Percentiles rank a stretch among this genome's conserved stretches.
phyloP scores from a whole-genome alignment of 2,888 invertebrate species.

The Rugalucina vietnamica region DNA sequence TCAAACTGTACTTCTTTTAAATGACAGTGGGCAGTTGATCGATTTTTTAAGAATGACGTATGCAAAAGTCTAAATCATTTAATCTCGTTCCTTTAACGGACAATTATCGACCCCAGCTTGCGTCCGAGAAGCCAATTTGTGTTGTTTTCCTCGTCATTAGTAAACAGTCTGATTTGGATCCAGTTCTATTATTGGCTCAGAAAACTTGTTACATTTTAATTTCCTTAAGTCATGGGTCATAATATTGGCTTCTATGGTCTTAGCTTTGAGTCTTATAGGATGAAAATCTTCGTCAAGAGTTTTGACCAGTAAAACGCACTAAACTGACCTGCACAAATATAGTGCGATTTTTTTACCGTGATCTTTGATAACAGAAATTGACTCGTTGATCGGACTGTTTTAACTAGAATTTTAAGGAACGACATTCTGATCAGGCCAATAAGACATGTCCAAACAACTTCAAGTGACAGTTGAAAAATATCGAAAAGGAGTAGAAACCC shows the following conservation, averaged over 20 bases:
- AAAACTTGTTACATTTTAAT: conserved; percentile 16
- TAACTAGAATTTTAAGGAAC: too few species aligned
- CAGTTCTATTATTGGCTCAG: neutral
- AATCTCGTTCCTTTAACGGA: conserved; percentile 9
- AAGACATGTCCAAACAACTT: too few species aligned
- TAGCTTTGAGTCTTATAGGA: too few species aligned
- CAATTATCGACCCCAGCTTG: conserved; percentile 15
- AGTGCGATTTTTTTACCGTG: too few species aligned
- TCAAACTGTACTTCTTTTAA: neutral
- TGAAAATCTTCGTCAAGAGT: too few species aligned
- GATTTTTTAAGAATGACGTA: conserved; percentile 15
- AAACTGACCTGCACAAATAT: too few species aligned
- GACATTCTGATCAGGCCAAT: too few species aligned
- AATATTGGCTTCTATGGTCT: neutral
- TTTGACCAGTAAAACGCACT: too few species aligned
- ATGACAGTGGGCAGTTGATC: conserved; percentile 5
- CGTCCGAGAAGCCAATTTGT: conserved; percentile 14
- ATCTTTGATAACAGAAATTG: too few species aligned
- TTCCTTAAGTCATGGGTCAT: conserved; percentile 1
- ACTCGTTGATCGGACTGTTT: too few species aligned
- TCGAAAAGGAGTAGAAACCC: too few species aligned
- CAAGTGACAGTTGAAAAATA: too few species aligned
- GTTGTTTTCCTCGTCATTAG: conserved; percentile 16
- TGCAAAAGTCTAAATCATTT: conserved; percentile 14
- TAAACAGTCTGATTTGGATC: conserved; percentile 14